Conservation (phyloP, 1,140 invertebrate genomes). For the Lordiphosa collinella region DNA sequence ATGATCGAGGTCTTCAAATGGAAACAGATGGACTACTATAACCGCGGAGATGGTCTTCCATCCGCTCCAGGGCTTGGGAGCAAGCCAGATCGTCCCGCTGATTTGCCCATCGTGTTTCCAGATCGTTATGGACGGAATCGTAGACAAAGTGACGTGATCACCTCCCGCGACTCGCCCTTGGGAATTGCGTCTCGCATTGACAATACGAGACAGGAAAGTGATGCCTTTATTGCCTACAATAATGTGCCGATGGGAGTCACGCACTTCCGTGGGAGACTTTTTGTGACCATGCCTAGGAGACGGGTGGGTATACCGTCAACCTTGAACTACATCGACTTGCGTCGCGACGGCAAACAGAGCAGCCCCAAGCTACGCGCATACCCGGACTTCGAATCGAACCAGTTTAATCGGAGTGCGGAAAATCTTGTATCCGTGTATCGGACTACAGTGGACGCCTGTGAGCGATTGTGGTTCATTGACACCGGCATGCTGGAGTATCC, state of each 20-base stretch:
- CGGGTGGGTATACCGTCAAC: conserved; percentile 85
- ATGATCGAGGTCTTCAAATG: conserved; percentile 79
- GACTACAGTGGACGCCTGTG: conserved; percentile 84
- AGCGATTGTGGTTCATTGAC: conserved; percentile 87
- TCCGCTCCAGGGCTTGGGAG: neutral
- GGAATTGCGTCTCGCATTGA: conserved; percentile 19
- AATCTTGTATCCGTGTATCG: conserved; percentile 85
- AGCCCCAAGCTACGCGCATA: conserved; percentile 84
- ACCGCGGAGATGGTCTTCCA: conserved; percentile 44
- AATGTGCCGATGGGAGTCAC: conserved; percentile 87
- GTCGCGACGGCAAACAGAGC: conserved; percentile 72
- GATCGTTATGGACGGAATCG: conserved; percentile 14
- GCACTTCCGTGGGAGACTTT: conserved; percentile 84
- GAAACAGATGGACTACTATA: conserved; percentile 80
- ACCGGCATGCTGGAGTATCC: conserved; percentile 82
- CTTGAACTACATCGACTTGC: conserved; percentile 84
- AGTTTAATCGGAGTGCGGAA: conserved; percentile 79
- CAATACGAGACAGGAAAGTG: neutral
- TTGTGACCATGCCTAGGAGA: conserved; percentile 86
- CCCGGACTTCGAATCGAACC: conserved; percentile 82
- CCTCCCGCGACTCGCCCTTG: conserved; percentile 40
- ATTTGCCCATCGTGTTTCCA: conserved; percentile 45
- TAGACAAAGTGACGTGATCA: conserved; percentile 41
- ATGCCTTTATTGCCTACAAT: conserved; percentile 81
- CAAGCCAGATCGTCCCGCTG: neutral